Percentiles rank a stretch among this genome's conserved stretches.
Evolutionary conservation across 2,888 invertebrate genomes (phyloP).

Genomic region (Ariolimax columbianus): DNA sequence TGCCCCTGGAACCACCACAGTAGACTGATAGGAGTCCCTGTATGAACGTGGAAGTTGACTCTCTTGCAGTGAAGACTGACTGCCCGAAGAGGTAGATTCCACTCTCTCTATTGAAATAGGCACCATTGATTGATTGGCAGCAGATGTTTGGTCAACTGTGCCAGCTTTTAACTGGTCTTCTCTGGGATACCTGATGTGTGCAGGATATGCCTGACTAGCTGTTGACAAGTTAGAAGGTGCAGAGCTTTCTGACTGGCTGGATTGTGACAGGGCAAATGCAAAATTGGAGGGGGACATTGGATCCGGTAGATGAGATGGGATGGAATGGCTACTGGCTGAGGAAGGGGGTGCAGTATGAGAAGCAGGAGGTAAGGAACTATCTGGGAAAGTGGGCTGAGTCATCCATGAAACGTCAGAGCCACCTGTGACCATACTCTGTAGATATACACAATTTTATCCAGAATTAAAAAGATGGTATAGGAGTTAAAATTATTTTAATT

Average conservation of each 20-base stretch:
- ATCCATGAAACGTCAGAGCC: conserved; percentile 52
- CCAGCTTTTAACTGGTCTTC: conserved; percentile 36
- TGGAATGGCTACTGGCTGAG: conserved; percentile 42
- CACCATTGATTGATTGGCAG: conserved; percentile 54
- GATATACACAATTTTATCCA: background rate
- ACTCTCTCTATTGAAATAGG: conserved; percentile 50
- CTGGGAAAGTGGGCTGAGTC: conserved; percentile 57
- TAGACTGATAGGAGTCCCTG: conserved; percentile 37
- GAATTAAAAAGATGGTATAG: background rate
- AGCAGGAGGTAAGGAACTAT: conserved; percentile 54
- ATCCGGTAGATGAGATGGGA: conserved; percentile 5
- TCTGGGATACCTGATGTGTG: conserved; percentile 42
- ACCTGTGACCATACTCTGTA: conserved; percentile 25
- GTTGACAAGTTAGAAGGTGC: conserved; percentile 40
- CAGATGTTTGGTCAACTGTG: conserved; percentile 27
- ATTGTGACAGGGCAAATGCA: conserved; percentile 41
- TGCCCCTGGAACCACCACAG: conserved; percentile 44
- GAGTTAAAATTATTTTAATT: too few species aligned
- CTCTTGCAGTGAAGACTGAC: conserved; percentile 51
- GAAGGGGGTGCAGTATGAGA: conserved; percentile 33
- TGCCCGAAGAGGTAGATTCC: conserved; percentile 14
- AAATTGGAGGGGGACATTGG: conserved; percentile 35
- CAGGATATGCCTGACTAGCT: conserved; percentile 27
- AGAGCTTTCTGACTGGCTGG: conserved; percentile 47
- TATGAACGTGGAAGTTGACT: conserved; percentile 56